Evolutionary conservation across 2,113 vertebrate species (phyloP).

Genomic region (Oryzias celebensis): DNA sequence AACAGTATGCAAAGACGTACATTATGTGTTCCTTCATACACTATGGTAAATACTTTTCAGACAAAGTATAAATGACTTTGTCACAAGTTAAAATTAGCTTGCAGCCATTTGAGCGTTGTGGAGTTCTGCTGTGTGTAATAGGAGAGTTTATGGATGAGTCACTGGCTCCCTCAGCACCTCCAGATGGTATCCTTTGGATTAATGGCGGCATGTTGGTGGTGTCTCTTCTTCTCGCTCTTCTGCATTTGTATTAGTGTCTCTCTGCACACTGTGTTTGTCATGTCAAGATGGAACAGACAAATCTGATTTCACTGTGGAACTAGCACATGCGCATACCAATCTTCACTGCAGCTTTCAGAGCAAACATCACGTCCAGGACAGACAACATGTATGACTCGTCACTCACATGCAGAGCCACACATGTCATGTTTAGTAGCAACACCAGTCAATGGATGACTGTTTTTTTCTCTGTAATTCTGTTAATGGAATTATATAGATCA

Average conservation of each 20-base stretch:
- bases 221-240: conserved; percentile 45
- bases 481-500: too few species aligned
- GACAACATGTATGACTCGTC: too few species aligned
- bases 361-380: neutral
- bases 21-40: neutral
- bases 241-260: conserved; percentile 27
- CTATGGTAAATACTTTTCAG: neutral
- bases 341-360: conserved; percentile 21
- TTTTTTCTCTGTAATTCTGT: too few species aligned
- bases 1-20: neutral
- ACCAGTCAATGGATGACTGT: too few species aligned
- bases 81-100: conserved; percentile 7
- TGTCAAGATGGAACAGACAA: conserved; percentile 33
- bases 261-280: conserved; percentile 26
- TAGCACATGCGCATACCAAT: conserved; percentile 27
- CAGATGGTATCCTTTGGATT: conserved; percentile 71
- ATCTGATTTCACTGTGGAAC: conserved; percentile 54
- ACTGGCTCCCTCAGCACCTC: conserved; percentile 54
- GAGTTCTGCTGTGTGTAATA: conserved; percentile 26
- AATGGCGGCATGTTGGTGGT: conserved; percentile 46
- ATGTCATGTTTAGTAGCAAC: too few species aligned
- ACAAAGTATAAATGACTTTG: conserved; percentile 1
- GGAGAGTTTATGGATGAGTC: conserved; percentile 37
- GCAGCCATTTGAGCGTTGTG: conserved; percentile 9
- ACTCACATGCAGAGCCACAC: too few species aligned